Evolutionary conservation across 2,113 vertebrate species (phyloP).

Genomic region (Cranoglanis bouderius): DNA sequence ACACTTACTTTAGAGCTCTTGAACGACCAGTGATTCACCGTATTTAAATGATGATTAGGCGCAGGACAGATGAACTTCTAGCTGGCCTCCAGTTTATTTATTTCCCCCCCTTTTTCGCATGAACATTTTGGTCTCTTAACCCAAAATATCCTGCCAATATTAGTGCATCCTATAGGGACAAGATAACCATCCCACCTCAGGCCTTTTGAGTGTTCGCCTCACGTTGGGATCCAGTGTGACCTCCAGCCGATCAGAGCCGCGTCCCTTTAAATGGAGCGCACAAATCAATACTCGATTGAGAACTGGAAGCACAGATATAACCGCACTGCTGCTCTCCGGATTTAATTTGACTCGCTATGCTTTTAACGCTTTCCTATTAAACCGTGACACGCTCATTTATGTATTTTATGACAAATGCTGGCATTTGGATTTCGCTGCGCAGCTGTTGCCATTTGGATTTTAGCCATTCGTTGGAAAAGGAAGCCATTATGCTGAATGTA

Average conservation of each 20-base stretch:
- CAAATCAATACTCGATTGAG: conserved; percentile 73
- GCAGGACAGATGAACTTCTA: neutral
- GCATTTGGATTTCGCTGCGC: conserved; percentile 5
- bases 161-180: neutral
- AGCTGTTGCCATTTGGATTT: neutral
- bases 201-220: conserved; percentile 6
- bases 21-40: neutral
- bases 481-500: neutral
- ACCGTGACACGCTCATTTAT: conserved; percentile 22
- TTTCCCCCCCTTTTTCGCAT: neutral
- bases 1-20: neutral
- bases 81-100: neutral
- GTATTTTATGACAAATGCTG: conserved; percentile 12
- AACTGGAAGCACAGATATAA: conserved; percentile 68
- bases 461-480: neutral
- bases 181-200: neutral
- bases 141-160: neutral
- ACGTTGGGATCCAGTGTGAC: conserved; percentile 59
- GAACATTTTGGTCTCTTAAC: neutral
- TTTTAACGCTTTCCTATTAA: conserved; percentile 63
- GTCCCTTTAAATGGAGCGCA: conserved; percentile 73
- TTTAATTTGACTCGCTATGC: conserved; percentile 61
- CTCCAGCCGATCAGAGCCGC: conserved; percentile 73
- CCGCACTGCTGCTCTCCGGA: conserved; percentile 62
- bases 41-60: neutral